Conservation (phyloP, 2,888 invertebrate species). For the Metallyticus violacea region DNA sequence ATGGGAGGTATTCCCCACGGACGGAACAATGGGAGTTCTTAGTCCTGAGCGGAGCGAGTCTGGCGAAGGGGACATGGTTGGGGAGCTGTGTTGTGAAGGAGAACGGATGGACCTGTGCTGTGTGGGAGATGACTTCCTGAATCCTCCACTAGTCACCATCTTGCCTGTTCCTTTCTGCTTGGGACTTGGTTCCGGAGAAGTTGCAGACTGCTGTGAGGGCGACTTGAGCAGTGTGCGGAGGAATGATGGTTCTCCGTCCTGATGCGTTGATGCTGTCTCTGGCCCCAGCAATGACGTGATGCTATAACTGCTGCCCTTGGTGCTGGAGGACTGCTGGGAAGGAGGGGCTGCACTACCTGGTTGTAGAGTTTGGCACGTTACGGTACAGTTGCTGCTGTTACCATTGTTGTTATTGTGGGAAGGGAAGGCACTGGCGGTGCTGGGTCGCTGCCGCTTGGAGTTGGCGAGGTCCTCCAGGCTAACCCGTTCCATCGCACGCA, state of each 20-base stretch:
- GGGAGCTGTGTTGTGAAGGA: slow-evolving; percentile 15
- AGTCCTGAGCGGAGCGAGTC: slow-evolving; percentile 24
- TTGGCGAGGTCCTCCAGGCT: slow-evolving; percentile 64
- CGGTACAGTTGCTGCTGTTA: slow-evolving; percentile 42
- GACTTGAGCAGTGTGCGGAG: slow-evolving; percentile 47
- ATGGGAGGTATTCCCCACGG: slow-evolving; percentile 45
- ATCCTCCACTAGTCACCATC: slow-evolving; percentile 32
- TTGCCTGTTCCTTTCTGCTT: slow-evolving; percentile 45
- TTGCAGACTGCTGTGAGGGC: slow-evolving; percentile 39
- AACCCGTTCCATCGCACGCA: slow-evolving; percentile 77
- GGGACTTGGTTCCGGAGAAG: slow-evolving; percentile 50
- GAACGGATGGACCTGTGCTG: slow-evolving; percentile 16
- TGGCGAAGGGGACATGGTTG: slow-evolving; percentile 29
- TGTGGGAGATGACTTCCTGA: slow-evolving; percentile 26
- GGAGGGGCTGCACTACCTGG: slow-evolving; percentile 36
- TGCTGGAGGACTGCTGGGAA: slow-evolving; percentile 40
- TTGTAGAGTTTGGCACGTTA: slow-evolving; percentile 42
- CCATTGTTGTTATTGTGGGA: slow-evolving; percentile 37
- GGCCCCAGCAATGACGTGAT: slow-evolving; percentile 72
- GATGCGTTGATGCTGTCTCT: background rate
- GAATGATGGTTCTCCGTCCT: slow-evolving; percentile 39
- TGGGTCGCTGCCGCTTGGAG: slow-evolving; percentile 47
- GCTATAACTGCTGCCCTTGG: slow-evolving; percentile 63
- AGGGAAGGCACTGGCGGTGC: slow-evolving; percentile 35
- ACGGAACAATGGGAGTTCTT: slow-evolving; percentile 31